These are phyloP conservation scores for Antechinus stuartii DNA, from an alignment of 2,113 vertebrate genomes.

Conservation along the genomic window DNA sequence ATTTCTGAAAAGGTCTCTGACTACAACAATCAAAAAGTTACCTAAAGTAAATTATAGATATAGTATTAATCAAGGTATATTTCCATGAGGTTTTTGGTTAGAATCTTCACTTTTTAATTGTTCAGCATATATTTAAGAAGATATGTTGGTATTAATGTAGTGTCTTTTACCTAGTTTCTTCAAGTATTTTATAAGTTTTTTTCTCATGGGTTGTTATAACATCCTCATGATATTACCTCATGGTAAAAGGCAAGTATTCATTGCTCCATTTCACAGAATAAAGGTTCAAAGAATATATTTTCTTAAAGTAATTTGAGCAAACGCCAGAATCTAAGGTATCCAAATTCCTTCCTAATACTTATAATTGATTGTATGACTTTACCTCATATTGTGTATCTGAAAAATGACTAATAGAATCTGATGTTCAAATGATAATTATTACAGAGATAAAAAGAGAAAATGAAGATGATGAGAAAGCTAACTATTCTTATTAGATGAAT, in stretches of 20 bases:
- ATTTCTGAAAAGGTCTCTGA: neutral
- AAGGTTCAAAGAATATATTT: neutral
- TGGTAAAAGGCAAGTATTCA: neutral
- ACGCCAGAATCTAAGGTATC: neutral
- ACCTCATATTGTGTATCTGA: neutral
- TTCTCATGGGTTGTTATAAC: neutral
- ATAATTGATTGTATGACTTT: neutral
- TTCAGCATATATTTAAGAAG: neutral
- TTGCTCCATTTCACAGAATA: neutral
- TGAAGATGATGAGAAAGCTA: neutral
- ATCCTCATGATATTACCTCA: neutral
- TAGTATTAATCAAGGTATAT: neutral
- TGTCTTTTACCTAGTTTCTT: neutral
- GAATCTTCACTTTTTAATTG: neutral
- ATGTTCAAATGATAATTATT: neutral
- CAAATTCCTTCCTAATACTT: neutral
- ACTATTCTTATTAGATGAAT: too few relatives aligned
- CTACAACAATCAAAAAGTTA: neutral
- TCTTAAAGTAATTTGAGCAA: neutral
- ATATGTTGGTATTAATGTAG: neutral
- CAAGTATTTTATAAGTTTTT: neutral
- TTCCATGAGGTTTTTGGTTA: neutral
- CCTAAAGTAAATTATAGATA: neutral
- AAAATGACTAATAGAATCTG: neutral
- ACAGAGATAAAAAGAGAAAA: neutral